Evolutionary conservation across 1,140 invertebrate species (phyloP).

Genomic region (Samia ricini): DNA sequence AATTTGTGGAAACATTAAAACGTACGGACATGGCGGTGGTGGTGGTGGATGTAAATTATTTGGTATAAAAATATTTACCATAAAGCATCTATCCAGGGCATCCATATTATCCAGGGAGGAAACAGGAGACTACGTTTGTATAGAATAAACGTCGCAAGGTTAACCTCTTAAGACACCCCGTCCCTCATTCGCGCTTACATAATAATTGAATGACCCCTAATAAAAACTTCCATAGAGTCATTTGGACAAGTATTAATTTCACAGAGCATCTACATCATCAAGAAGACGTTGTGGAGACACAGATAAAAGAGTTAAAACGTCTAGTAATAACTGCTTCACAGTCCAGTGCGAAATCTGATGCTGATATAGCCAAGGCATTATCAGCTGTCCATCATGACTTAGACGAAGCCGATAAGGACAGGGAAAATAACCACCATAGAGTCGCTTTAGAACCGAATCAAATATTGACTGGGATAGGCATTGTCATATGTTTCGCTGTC

Average conservation of each 20-base stretch:
- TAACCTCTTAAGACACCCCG: too few species aligned
- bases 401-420: constrained; percentile 50
- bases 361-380: constrained; percentile 55
- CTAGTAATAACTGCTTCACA: constrained; percentile 49
- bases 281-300: constrained; percentile 49
- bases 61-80: too few species aligned
- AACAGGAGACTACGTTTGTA: too few species aligned
- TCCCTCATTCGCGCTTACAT: too few species aligned
- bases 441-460: constrained; percentile 48
- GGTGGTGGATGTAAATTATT: too few species aligned
- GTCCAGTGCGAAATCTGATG: constrained; percentile 58
- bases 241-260: neutral
- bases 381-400: constrained; percentile 56
- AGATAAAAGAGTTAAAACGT: constrained; percentile 54
- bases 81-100: too few species aligned
- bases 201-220: too few species aligned
- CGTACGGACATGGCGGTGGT: too few species aligned
- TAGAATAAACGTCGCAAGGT: too few species aligned
- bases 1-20: too few species aligned
- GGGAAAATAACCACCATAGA: constrained; percentile 26
- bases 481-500: constrained; percentile 54
- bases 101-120: too few species aligned
- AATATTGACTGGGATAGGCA: constrained; percentile 50
- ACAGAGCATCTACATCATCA: constrained; percentile 63
- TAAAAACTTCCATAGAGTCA: too few species aligned